Evolutionary conservation across 2,888 invertebrate genomes (phyloP), one percentile per base, ranked within the genome.

Genomic region (Elmis aenea): DNA sequence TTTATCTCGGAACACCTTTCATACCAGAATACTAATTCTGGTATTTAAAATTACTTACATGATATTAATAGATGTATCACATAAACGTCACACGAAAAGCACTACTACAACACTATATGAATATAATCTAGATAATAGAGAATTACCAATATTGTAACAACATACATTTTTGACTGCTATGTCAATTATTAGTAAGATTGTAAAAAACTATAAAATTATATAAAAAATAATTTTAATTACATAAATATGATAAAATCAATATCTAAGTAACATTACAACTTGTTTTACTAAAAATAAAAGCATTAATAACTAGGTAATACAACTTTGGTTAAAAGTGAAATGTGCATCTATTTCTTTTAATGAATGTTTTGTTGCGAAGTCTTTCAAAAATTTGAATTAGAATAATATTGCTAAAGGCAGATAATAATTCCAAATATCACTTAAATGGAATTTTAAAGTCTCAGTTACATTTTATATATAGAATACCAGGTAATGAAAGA

Each of bases 21-120:
- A 28, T 41, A 37, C 51, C 49, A 42, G 48, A 50, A 35, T 33
- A 38, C 42, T 46, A 48, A 30, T 42, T 46, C 47, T 43, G 50
- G 47, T 46, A 44, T 43, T 45, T 46, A 41, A 50, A 44, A 42
- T 33, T 48, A 51, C 45, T 50, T 51, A 51, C 38, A 46, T 51
- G 51, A 55, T 54, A 51, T 47, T 54, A 51, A 50, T 51, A 55
- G 49, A 66, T 65, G 67, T 69, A 70, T 69, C 69, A 70, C 69
- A 70, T 68, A 64, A 68, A 68, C 67, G 62, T 67, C 67, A 70
- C 70, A 70, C 66, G 59, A 66, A 69, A 70, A 70, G 69, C 70
- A 68, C 66, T 66, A 66, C 62, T 58, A 58, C 59, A 54, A 53
- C 54, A 62, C 62, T 66, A 63, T 61, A 50, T 60, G 54, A 58